Evolutionary conservation across 2,113 vertebrate species (phyloP), one percentile per base, ranked within the genome.

Genomic region (Gallinago media): DNA sequence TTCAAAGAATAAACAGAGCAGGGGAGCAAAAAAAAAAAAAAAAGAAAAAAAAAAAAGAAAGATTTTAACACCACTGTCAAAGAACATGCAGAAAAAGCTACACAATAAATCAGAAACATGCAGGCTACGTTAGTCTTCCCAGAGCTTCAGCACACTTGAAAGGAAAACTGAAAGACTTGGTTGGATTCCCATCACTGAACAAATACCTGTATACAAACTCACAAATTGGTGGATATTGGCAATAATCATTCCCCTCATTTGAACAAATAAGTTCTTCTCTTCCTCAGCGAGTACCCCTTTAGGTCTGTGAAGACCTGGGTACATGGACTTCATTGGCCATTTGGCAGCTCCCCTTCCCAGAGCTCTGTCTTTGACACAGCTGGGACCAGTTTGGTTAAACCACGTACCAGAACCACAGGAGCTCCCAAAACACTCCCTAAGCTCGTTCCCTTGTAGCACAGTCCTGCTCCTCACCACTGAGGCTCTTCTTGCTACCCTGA

Each of bases 1-100:
- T 99, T 67, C 19, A 67, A 62, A 70, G 95, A 95, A 87, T 3
- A 94, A 54, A 86, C 62, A 92, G 5, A 94, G 72, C 31, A 31
- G 54, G 22, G 22, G 23, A 3, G 6, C 3, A 38, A 34, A 34
- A 16, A 42, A 34, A 70, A 27, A 44, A 42, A 40, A 42, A 42
- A 22, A 20, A 36, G 36, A 16, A 42, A 34, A 70, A 27, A 44
- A 0, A n/a, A 42, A 42, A 42, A 15, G 26, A 20, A 54, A 70
- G 50, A 23, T 42, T 78, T 87, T 56, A 92, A 36, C 3, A 34
- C 2, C 2, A 56, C 34, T 8, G 44, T 32, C 25, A 38, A n/a
- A 18, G 16, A 80, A 44, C 40, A 8, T 0, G 7, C 23, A 59
- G 47, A 83, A 63, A 44, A 81, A 80, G 40, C 17, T 10, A 44